Conservation (phyloP, 2,888 invertebrate genomes). For the Rhimphoctona megacephalus region DNA sequence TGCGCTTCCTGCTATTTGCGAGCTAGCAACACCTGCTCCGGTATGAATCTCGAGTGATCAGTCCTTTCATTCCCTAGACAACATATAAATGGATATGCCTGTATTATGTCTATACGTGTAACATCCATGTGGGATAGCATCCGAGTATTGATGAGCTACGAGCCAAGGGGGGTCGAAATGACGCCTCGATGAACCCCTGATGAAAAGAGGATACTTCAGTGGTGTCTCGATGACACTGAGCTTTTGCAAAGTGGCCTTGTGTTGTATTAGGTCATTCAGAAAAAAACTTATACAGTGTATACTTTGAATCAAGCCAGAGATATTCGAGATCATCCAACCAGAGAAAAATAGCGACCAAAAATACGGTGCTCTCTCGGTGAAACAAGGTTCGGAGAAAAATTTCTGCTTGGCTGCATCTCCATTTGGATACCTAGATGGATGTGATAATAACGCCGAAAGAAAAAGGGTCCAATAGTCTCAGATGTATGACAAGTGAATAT, state of each 20-base stretch:
- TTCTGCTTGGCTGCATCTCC: not conserved
- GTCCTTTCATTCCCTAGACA: conserved; percentile 7
- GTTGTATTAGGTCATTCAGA: conserved; percentile 29
- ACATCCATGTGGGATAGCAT: conserved; percentile 1
- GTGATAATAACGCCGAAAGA: conserved; percentile 24
- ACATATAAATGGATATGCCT: not conserved
- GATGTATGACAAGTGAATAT: not conserved
- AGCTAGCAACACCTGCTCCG: conserved; percentile 59
- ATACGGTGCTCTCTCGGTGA: not conserved
- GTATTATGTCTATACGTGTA: not conserved
- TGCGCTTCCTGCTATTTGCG: conserved; percentile 49
- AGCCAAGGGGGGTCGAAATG: conserved; percentile 38
- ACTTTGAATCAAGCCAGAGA: conserved; percentile 19
- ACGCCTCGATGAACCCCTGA: conserved; percentile 41
- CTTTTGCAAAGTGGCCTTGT: conserved; percentile 52
- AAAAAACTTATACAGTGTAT: conserved; percentile 4
- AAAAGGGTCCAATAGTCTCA: not conserved
- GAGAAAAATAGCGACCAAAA: conserved; percentile 43
- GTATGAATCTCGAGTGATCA: conserved; percentile 53
- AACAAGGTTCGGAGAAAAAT: conserved; percentile 19
- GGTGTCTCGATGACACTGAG: conserved; percentile 53
- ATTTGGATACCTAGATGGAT: not conserved
- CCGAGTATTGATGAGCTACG: conserved; percentile 49
- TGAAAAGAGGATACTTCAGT: conserved; percentile 53
- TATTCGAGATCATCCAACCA: conserved; percentile 19